Evolutionary conservation across 2,888 invertebrate genomes (phyloP), one percentile per base, ranked within the genome.

Genomic region (Eubasilissa splendida): DNA sequence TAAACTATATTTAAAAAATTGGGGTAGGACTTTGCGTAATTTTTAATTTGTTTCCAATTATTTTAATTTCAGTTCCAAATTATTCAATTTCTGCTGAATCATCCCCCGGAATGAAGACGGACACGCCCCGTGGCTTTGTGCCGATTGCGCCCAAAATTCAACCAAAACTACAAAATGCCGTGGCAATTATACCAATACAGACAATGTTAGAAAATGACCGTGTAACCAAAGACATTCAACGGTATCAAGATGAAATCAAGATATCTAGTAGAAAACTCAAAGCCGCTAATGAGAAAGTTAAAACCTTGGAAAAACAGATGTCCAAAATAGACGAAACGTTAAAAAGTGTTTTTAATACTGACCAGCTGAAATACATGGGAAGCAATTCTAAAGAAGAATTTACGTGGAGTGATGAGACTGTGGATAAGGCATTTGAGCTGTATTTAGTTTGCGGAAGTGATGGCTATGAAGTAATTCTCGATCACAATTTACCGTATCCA

Each of bases 371-470:
- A 33, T 79, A 33, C 14, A 63, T 50, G 50, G 70, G 53, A n/a
- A 22, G 33, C 22, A 8, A 11, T 12, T 60, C 14, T 11, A 65
- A 74, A 4, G 73, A 79, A 52, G 52, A 56, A 4, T 73, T 79
- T 12, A 53, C n/a, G n/a, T 79, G 79, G 79, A 73, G 79, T 14
- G 59, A 65, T 2, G 73, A 74, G 42, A 79, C 79, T 2, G 14
- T 79, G 56, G 79, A 79, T 8, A 79, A 79, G 50, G 79, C 79
- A 4, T 53, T 59, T 10, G 79, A 74, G 12, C 63, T 79, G 63
- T 79, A 79, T 54, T 31, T 59, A 63, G 65, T 71, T 22, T 79
- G 79, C 56, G 79, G 79, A 3, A 52, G 52, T 12, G 63, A 73
- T 14, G 79, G 79, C 0, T 79, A 79, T 33, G 56, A 74, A 65